Percentiles rank a stretch among this genome's conserved stretches.
These are phyloP conservation scores for Tetraodon nigroviridis DNA, from an alignment of 2,113 vertebrate species.

Conservation along the genomic window DNA sequence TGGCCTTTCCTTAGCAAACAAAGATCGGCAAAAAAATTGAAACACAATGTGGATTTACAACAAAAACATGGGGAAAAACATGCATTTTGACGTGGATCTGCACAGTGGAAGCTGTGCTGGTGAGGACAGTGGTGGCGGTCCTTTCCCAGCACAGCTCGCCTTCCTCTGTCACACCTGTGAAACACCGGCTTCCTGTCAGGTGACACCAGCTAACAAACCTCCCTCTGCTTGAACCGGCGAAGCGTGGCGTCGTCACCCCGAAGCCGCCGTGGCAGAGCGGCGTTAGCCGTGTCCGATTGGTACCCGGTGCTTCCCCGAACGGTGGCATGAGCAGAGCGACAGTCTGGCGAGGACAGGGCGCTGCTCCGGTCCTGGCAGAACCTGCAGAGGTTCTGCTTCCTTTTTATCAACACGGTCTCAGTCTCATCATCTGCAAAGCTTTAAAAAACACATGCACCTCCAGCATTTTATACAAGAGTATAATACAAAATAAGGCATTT, in stretches of 20 bases:
- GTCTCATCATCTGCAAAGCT: slow-evolving; percentile 83
- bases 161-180: slow-evolving; percentile 1
- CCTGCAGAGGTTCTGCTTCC: slow-evolving; percentile 34
- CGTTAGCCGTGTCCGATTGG: not conserved
- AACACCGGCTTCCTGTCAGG: slow-evolving; percentile 20
- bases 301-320: not conserved
- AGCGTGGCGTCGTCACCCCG: not conserved
- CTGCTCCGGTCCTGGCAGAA: slow-evolving; percentile 27
- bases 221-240: slow-evolving; percentile 20
- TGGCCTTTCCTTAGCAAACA: slow-evolving; percentile 16
- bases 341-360: slow-evolving; percentile 5
- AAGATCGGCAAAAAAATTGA: slow-evolving; percentile 13
- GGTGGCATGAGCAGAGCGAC: slow-evolving; percentile 5
- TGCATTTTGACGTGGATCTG: slow-evolving; percentile 32
- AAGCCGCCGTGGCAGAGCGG: not conserved
- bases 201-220: slow-evolving; percentile 1
- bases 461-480: slow-evolving; percentile 99
- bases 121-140: slow-evolving; percentile 12
- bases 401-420: slow-evolving; percentile 44
- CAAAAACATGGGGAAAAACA: slow-evolving; percentile 27
- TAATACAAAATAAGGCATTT: slow-evolving; percentile 99
- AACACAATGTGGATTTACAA: slow-evolving; percentile 44
- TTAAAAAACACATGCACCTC: slow-evolving; percentile 96
- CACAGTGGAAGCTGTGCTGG: slow-evolving; percentile 41
- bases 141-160: slow-evolving; percentile 34